Conservation (phyloP, 2,113 vertebrate genomes). For the Lanius collurio region DNA sequence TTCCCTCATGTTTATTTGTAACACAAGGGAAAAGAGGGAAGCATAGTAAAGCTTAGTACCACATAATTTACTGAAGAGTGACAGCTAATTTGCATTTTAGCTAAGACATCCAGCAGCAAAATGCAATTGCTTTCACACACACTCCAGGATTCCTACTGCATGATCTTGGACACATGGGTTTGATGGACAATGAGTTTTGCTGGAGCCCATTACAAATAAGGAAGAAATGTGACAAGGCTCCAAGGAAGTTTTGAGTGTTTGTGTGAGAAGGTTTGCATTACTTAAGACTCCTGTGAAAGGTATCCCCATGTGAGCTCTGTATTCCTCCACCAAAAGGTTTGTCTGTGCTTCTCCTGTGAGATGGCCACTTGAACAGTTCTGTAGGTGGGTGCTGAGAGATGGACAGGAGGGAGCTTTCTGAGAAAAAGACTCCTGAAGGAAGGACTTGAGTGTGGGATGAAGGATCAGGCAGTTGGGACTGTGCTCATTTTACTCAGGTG, state of each 20-base stretch:
- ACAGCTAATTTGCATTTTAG: slow-evolving; percentile 48
- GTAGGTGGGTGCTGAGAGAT: background rate
- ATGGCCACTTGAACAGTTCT: background rate
- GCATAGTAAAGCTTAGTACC: slow-evolving; percentile 4
- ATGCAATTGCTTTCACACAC: background rate
- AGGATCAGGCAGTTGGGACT: background rate
- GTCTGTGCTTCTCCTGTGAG: background rate
- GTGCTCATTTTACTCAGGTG: background rate
- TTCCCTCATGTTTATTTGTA: slow-evolving; percentile 9
- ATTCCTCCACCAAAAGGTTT: background rate
- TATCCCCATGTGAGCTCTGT: background rate
- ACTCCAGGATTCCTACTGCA: background rate
- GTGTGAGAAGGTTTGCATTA: background rate
- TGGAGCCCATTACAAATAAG: slow-evolving; percentile 13
- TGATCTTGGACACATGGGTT: slow-evolving; percentile 8
- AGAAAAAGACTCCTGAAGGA: background rate
- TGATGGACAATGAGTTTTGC: slow-evolving; percentile 35
- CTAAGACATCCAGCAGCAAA: slow-evolving; percentile 27
- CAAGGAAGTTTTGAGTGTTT: background rate
- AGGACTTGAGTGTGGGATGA: background rate
- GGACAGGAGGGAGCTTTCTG: background rate
- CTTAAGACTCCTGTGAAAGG: background rate
- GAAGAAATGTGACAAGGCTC: slow-evolving; percentile 8
- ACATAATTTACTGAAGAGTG: slow-evolving; percentile 9
- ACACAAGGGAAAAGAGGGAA: slow-evolving; percentile 6